Percentiles rank a stretch among this genome's conserved stretches.
Conservation (phyloP, 2,797 vertebrate genomes). For the Rhinatrema bivittatum region DNA sequence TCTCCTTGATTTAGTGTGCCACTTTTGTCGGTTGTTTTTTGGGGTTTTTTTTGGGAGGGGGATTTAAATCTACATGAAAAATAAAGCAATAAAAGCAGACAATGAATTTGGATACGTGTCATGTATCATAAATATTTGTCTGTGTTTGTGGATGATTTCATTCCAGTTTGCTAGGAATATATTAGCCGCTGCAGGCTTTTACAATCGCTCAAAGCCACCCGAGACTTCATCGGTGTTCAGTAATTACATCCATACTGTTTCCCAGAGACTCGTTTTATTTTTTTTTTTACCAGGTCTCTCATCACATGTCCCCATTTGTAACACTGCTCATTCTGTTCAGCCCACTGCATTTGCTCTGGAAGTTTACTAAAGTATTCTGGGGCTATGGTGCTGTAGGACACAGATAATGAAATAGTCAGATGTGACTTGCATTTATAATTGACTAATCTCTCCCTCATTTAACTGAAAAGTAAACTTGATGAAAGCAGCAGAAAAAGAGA, state of each 20-base stretch:
- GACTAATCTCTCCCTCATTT: slow-evolving; percentile 57
- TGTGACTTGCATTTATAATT: slow-evolving; percentile 67
- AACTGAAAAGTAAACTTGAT: slow-evolving; percentile 61
- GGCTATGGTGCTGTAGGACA: slow-evolving; percentile 59
- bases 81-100: slow-evolving; percentile 44
- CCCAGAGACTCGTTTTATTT: slow-evolving; percentile 52
- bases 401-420: slow-evolving; percentile 66
- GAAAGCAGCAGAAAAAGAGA: slow-evolving; percentile 52
- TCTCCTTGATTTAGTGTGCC: no score
- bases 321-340: slow-evolving; percentile 74
- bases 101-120: slow-evolving; percentile 55
- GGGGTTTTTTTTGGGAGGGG: no score
- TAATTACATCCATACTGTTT: slow-evolving; percentile 67
- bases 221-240: slow-evolving; percentile 52
- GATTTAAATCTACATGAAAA: no score
- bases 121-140: slow-evolving; percentile 47
- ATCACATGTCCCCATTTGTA: slow-evolving; percentile 63
- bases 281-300: slow-evolving; percentile 51
- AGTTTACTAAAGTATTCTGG: slow-evolving; percentile 68
- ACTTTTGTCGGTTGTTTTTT: no score
- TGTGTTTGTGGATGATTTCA: slow-evolving; percentile 50
- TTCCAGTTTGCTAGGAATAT: slow-evolving; percentile 52
- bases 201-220: slow-evolving; percentile 54
- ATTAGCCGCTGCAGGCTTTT: slow-evolving; percentile 51
- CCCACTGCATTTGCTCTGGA: slow-evolving; percentile 55